A percentile compares a stretch with the other conserved stretches of the same genome.
Evolutionary conservation across 2,888 invertebrate genomes (phyloP).

Genomic region (Barypeithes pellucidus): DNA sequence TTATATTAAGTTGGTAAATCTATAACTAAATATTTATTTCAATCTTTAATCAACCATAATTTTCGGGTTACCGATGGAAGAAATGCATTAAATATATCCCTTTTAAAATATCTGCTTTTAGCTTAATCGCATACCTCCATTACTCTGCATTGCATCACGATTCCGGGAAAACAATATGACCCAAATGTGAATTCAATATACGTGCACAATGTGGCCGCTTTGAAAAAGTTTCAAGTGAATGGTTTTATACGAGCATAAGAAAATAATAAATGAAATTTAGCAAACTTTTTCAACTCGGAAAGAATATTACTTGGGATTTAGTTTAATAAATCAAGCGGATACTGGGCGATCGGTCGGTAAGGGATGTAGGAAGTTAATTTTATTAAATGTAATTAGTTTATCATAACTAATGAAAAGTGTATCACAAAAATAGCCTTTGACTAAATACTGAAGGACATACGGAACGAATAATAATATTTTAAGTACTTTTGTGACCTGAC

Average conservation of each 20-base stretch:
- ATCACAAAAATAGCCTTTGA: too few species aligned
- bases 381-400: too few species aligned
- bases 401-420: too few species aligned
- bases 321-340: constrained; percentile 1
- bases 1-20: too few species aligned
- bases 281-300: constrained; percentile 3
- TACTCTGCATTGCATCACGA: constrained; percentile 7
- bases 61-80: neutral
- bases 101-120: constrained; percentile 8
- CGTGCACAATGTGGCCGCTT: constrained; percentile 21
- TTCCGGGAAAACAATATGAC: constrained; percentile 19
- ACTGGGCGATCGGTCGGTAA: neutral
- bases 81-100: constrained; percentile 48
- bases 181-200: constrained; percentile 24
- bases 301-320: constrained; percentile 2
- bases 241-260: constrained; percentile 22
- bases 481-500: too few species aligned
- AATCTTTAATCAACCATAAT: too few species aligned
- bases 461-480: too few species aligned
- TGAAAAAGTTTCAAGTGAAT: constrained; percentile 25
- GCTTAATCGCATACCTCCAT: constrained; percentile 20
- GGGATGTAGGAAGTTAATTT: too few species aligned
- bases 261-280: constrained; percentile 20
- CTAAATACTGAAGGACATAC: too few species aligned
- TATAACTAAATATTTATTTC: too few species aligned